These are phyloP conservation scores for Parotocinclus haroldoi DNA, from an alignment of 2,797 vertebrate genomes.

Conservation along the genomic window DNA sequence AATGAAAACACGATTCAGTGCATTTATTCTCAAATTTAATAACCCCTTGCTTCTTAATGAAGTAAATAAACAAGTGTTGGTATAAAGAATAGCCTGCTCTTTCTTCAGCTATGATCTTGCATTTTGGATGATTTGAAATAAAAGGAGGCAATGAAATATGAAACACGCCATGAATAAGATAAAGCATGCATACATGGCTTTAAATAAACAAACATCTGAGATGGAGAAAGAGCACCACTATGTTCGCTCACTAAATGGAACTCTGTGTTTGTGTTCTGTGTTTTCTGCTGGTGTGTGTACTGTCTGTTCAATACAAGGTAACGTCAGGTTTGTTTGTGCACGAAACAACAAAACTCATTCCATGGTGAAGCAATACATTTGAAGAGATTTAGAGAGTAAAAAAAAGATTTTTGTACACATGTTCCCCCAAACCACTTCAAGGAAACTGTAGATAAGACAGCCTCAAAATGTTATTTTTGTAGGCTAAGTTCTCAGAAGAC, in stretches of 20 bases:
- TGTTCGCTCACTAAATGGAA: slow-evolving; percentile 10
- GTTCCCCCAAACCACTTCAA: slow-evolving; percentile 34
- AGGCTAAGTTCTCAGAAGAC: slow-evolving; percentile 29
- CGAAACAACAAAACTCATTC: slow-evolving; percentile 24
- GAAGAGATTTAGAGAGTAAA: slow-evolving; percentile 17
- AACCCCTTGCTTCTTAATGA: too few species aligned
- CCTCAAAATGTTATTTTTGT: slow-evolving; percentile 37
- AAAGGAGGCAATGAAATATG: slow-evolving; percentile 38
- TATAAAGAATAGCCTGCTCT: too few species aligned
- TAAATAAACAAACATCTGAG: slow-evolving; percentile 42
- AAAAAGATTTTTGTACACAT: slow-evolving; percentile 30
- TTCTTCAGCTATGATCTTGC: slow-evolving; percentile 2
- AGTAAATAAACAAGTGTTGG: too few species aligned
- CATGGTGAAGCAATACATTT: slow-evolving; percentile 15
- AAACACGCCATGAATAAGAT: slow-evolving; percentile 41
- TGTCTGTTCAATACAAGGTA: slow-evolving; percentile 13
- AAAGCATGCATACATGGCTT: slow-evolving; percentile 36
- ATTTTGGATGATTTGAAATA: slow-evolving; percentile 16
- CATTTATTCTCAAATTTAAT: neutral
- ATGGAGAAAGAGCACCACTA: slow-evolving; percentile 15
- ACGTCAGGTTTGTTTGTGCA: slow-evolving; percentile 16
- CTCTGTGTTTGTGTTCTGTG: neutral
- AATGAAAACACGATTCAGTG: neutral
- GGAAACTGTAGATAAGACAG: slow-evolving; percentile 46
- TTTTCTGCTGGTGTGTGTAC: neutral